Evolutionary conservation across 2,797 vertebrate species (phyloP), one percentile per base, ranked within the genome.

Genomic region (Sebastiscus albofasciatus): DNA sequence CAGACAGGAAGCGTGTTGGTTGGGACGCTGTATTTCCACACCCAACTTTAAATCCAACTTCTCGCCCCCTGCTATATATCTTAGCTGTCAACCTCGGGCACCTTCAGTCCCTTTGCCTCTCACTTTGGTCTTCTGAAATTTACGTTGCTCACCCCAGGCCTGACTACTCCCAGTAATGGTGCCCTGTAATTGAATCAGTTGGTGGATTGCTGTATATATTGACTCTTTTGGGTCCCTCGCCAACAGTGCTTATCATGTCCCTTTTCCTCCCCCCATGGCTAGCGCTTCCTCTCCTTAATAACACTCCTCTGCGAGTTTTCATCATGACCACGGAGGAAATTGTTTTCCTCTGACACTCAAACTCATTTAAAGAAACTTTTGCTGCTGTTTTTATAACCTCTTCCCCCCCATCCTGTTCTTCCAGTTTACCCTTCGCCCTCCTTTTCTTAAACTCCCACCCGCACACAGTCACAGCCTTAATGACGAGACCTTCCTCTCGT

Each of bases 181-280:
- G 5, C 69, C 56, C 72, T 87, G 6, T 90, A 86, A 95, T 88
- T 83, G 84, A 88, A 88, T 94, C 88, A 89, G 78, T 34, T 73
- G 74, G 55, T 85, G 81, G 69, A 86, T 86, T 81, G 72, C 80
- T 80, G 75, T 89, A 58, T 85, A 85, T 82, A 89, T 65, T 75
- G 82, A 87, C 75, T 89, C 76, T 83, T 89, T 78, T 89, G 77
- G 77, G 73, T 80, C 71, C 16, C 59, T 81, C n/a, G 18, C 81
- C 49, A 72, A 52, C 49, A 46, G 12, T 29, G n/a, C 66, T 82
- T 80, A 74, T 85, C 56, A 33, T 36, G 80, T 70, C 31, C 8
- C 13, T 59, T 5, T 73, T 75, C 66, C 27, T 79, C 24, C 49
- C 75, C 69, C 62, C 6, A 7, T 56, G 80, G 76, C 76, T 6